Percentiles rank a stretch among this genome's conserved stretches.
These are phyloP conservation scores for Peromyscus leucopus DNA, from an alignment of 2,113 vertebrate genomes.

Conservation along the genomic window DNA sequence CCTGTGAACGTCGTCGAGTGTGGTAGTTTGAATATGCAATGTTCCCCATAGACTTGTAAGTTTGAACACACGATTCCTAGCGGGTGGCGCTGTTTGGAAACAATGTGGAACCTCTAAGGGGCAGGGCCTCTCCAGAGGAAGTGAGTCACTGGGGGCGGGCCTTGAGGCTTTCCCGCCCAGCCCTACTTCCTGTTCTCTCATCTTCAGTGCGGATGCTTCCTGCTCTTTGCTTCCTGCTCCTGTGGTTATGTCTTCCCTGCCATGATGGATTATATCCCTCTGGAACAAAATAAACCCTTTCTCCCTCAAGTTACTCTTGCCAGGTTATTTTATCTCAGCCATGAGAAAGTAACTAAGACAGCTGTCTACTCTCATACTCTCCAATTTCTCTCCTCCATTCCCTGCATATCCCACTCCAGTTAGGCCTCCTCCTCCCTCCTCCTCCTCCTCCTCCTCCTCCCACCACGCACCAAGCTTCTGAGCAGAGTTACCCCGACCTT, in stretches of 20 bases:
- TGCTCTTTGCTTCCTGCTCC: background rate
- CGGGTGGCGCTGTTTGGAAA: background rate
- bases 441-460: background rate
- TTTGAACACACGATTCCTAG: background rate
- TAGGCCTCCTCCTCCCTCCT: background rate
- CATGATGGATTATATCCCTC: background rate
- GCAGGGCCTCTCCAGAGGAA: background rate
- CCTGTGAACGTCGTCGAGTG: background rate
- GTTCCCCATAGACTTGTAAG: background rate
- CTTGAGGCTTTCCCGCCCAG: background rate
- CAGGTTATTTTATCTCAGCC: background rate
- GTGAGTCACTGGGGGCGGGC: background rate
- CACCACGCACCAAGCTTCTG: background rate
- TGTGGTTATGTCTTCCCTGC: no score
- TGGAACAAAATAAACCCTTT: background rate
- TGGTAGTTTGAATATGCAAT: background rate
- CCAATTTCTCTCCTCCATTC: background rate
- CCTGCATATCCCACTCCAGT: background rate
- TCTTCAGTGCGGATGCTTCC: background rate
- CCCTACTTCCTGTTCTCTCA: background rate
- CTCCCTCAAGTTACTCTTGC: background rate
- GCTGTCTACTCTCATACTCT: background rate
- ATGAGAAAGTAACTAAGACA: background rate
- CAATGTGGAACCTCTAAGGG: background rate
- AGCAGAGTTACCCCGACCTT: background rate